Evolutionary conservation across 2,113 vertebrate species (phyloP), one percentile per base, ranked within the genome.

Genomic region (Spermophilus dauricus): DNA sequence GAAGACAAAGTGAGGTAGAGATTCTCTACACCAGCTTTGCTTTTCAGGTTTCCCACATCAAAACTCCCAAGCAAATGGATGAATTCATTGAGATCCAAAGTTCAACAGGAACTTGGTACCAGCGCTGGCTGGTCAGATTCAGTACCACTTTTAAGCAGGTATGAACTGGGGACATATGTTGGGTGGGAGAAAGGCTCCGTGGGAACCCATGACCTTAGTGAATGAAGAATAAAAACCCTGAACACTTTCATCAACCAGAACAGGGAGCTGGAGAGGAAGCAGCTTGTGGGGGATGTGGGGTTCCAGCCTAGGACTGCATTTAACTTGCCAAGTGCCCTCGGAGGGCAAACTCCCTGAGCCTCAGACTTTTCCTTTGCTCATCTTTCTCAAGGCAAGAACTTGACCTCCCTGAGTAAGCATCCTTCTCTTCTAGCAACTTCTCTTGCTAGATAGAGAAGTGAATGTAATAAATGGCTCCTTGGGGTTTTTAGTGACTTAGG

Each of bases 61-160:
- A 99, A 97, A 99, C 99, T 61, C 99, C 99, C 12, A 99, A 99
- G 97, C 99, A 99, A 91, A 98, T 99, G 81, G 99, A 99, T 73
- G 99, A 99, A 96, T 99, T 99, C 82, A 99, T 99, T 82, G 99
- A 99, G 99, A 99, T 99, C 81, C 99, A 99, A 98, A 99, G 99
- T 85, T 99, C 99, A 13, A 99, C 99, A 20, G 99, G 99, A 83
- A 99, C 99, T 4, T 98, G 99, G 97, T 99, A 99, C 81, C 99
- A 99, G 97, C 98, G 99, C 18, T 99, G 99, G 99, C 97, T 99
- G 51, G 99, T 99, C 83, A 99, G 99, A 97, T 98, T 99, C 18
- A 98, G 98, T 0, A 99, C 99, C 10, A 99, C 99, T 77, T 99
- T 99, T 83, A 99, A 99, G 97, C 99, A 99, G 99, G 99, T 99